A percentile compares a stretch with the other conserved stretches of the same genome.
Conservation (phyloP, 2,888 invertebrate genomes). For the Troilus luridus region DNA sequence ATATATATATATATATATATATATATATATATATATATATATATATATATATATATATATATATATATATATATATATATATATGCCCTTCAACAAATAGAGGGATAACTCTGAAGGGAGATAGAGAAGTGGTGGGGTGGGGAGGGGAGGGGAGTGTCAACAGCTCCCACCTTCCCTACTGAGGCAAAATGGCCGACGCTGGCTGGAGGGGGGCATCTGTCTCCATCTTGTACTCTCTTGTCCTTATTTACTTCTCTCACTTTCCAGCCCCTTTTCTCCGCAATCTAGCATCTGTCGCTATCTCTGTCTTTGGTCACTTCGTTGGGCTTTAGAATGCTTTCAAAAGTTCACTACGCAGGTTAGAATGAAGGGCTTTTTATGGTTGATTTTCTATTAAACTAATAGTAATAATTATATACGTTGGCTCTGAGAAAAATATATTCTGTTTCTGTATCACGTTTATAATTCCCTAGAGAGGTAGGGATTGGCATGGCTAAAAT, state of each 20-base stretch:
- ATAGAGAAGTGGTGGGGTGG: not conserved
- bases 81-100: not conserved
- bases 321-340: not conserved
- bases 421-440: too few species aligned
- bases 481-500: too few species aligned
- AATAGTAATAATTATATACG: too few species aligned
- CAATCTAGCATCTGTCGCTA: not conserved
- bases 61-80: too few species aligned
- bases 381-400: too few species aligned
- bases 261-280: not conserved
- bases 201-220: not conserved
- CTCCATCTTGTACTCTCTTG: constrained; percentile 2
- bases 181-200: constrained; percentile 46
- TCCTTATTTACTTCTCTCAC: constrained; percentile 20
- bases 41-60: too few species aligned
- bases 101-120: not conserved
- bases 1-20: too few species aligned
- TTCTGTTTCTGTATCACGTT: too few species aligned
- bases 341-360: not conserved
- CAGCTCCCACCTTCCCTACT: constrained; percentile 32
- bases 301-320: not conserved
- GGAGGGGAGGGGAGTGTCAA: constrained; percentile 49
- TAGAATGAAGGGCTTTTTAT: not conserved
- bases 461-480: too few species aligned
- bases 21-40: too few species aligned